phyloP scores from a whole-genome alignment of 1,140 invertebrate genomes.

The Bombus breviceps region DNA sequence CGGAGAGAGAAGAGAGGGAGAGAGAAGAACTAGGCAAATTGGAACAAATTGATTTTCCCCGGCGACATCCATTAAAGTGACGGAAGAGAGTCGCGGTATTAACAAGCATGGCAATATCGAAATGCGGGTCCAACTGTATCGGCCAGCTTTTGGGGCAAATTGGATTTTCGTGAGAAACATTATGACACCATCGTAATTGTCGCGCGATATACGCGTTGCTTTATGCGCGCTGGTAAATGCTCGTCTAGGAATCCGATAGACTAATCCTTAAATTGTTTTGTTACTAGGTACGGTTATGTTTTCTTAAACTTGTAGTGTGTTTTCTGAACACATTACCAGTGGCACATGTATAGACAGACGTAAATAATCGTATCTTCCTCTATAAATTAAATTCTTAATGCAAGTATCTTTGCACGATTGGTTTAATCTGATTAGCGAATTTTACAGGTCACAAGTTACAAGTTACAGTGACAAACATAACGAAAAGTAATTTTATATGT shows the following conservation, averaged over 20 bases:
- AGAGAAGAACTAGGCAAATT: constrained; percentile 20
- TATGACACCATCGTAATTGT: constrained; percentile 41
- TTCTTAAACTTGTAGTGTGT: too few relatives aligned
- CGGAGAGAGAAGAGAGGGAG: not conserved
- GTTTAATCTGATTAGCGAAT: too few relatives aligned
- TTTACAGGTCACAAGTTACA: not conserved
- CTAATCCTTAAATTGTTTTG: too few relatives aligned
- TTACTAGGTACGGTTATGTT: too few relatives aligned
- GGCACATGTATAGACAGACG: too few relatives aligned
- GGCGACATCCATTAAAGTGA: constrained; percentile 51
- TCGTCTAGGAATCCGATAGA: not conserved
- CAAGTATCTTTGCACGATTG: too few relatives aligned
- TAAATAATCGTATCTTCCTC: not conserved
- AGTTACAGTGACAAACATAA: not conserved
- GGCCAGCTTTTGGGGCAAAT: constrained; percentile 39
- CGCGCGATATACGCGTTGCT: constrained; percentile 1
- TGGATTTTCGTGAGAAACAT: constrained; percentile 51
- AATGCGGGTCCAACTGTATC: constrained; percentile 12
- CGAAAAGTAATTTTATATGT: not conserved
- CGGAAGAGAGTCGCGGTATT: constrained; percentile 52
- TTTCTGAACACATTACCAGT: too few relatives aligned
- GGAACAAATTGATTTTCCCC: constrained; percentile 49
- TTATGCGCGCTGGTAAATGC: not conserved
- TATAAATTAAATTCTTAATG: too few relatives aligned
- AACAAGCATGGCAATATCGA: constrained; percentile 51